These are phyloP conservation scores for Nipponia nippon DNA, from an alignment of 2,113 vertebrate species.

Conservation along the genomic window DNA sequence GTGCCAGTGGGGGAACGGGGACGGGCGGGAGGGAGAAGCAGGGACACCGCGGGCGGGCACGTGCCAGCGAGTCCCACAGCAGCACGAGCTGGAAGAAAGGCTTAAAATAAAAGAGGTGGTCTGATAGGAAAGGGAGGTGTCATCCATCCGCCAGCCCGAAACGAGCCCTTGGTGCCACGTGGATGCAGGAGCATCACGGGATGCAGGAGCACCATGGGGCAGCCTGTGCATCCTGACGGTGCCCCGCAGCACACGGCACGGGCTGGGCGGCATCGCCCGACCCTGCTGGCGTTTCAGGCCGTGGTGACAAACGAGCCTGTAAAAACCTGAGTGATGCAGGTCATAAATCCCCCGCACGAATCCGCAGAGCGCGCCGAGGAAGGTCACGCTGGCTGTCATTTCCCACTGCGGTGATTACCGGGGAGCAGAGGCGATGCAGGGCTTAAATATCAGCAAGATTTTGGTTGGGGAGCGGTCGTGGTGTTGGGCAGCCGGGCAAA, in stretches of 20 bases:
- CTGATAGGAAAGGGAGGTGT: background rate
- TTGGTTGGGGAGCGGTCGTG: fast-evolving
- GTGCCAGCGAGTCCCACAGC: background rate
- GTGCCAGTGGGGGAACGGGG: background rate
- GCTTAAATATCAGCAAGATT: background rate
- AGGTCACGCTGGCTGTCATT: background rate
- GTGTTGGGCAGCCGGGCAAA: fast-evolving
- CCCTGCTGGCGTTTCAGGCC: background rate
- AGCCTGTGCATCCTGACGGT: fast-evolving
- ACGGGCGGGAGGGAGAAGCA: background rate
- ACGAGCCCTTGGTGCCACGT: fast-evolving
- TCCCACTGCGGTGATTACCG: background rate
- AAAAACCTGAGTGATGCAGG: background rate
- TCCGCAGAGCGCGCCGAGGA: background rate
- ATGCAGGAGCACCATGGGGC: background rate
- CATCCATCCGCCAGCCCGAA: background rate
- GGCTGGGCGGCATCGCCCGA: background rate
- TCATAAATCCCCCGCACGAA: background rate
- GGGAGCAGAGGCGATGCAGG: background rate
- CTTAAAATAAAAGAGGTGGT: background rate
- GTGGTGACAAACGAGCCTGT: background rate
- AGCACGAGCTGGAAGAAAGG: background rate
- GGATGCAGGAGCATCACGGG: background rate
- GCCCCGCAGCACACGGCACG: fast-evolving
- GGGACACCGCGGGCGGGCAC: background rate